Evolutionary conservation across 2,888 invertebrate genomes (phyloP).

Genomic region (Fragum whitleyi): DNA sequence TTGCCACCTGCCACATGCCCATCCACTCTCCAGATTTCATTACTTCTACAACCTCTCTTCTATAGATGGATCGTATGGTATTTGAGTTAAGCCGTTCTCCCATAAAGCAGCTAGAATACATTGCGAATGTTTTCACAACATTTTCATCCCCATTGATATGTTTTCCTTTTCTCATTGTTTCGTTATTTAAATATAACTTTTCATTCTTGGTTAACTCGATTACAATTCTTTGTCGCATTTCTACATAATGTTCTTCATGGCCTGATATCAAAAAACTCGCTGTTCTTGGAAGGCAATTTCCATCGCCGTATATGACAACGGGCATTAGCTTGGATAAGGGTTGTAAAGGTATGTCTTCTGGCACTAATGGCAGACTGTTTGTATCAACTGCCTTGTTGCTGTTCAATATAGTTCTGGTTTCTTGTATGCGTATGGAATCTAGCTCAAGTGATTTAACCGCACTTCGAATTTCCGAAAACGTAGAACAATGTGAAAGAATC

Average conservation of each 20-base stretch:
- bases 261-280: conserved; percentile 34
- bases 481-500: conserved; percentile 11
- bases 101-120: conserved; percentile 16
- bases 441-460: not conserved
- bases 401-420: conserved; percentile 10
- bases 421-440: not conserved
- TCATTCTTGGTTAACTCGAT: conserved; percentile 33
- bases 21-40: conserved; percentile 17
- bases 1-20: conserved; percentile 29
- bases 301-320: conserved; percentile 18
- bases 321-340: not conserved
- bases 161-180: conserved; percentile 24
- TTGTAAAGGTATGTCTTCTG: conserved; percentile 7
- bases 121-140: conserved; percentile 31
- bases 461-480: not conserved
- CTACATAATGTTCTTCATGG: conserved; percentile 33
- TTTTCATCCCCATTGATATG: conserved; percentile 6
- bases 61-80: conserved; percentile 7
- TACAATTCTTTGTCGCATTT: conserved; percentile 41
- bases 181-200: conserved; percentile 25
- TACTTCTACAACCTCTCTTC: conserved; percentile 8
- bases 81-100: conserved; percentile 1
- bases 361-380: conserved; percentile 2
- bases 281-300: conserved; percentile 22
- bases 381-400: not conserved